Base-by-base conservation (phyloP, 2,888 invertebrate genomes). In the Drosophila nr. fundita region DNA sequence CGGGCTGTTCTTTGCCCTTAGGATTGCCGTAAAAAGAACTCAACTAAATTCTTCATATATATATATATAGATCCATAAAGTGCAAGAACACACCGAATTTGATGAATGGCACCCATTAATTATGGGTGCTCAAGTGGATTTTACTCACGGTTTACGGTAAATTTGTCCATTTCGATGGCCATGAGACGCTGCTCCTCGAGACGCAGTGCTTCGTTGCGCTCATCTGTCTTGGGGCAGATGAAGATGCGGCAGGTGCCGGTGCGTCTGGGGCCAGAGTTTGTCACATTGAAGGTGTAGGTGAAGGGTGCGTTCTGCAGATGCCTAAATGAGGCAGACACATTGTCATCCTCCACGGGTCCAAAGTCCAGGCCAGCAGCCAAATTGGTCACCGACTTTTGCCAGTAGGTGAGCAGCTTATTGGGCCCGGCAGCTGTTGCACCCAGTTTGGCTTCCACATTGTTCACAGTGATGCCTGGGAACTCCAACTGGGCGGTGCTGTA, bases 331-430 rank as follows among this genome's bases (percentile, higher is more conserved):
- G 95, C 96, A 57, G 95, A 95, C 2, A 97, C 94, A 0, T 96
- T 92, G 1, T 97, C 97, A 38, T 96, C 94, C 10, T 73, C 54
- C 0, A 69, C 52, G 0, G 95, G 95, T 2, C 94, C 94, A 92
- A 97, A 97, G 93, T 98, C 97, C 60, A 98, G 94, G 0, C 97
- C 97, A 30, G 96, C 95, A 0, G 96, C 96, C 52, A 98, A 92
- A 91, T 97, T 96, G 50, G 97, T 95, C 83, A 97, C 96, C 59
- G 96, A 96, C 91, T 95, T 95, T 94, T 96, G 96, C 97, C 97
- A 97, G 93, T 94, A 96, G 0, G 97, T 97, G 78, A 94, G 93
- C 24, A 97, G 89, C 0, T 92, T 92, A 91, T 97, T 97, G 0
- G 93, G 81, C 0, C 88, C 75, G 29, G 91, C 74, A 63, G 62